These are phyloP conservation scores for Augochlorella aurata DNA, from an alignment of 2,888 invertebrate genomes.

Conservation along the genomic window DNA sequence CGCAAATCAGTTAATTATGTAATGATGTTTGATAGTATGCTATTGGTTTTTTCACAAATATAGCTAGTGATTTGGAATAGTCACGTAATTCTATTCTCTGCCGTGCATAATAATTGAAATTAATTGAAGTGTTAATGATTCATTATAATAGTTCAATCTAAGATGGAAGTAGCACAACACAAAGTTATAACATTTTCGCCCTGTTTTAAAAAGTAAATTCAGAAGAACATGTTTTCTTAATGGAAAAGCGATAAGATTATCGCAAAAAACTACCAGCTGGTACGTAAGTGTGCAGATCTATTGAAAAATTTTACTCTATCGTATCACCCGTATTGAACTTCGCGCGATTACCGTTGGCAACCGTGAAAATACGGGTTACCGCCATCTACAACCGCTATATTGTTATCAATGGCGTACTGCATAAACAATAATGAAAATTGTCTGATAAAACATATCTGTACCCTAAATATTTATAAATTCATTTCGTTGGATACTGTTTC, in stretches of 20 bases:
- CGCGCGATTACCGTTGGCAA: slow-evolving; percentile 13
- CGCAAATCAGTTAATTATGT: not conserved
- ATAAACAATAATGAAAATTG: not conserved
- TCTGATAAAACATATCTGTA: not conserved
- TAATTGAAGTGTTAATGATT: not conserved
- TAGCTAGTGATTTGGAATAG: not conserved
- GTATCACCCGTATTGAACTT: slow-evolving; percentile 34
- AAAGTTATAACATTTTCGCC: no score
- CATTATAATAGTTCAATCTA: not conserved
- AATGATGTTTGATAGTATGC: not conserved
- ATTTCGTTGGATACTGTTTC: not conserved
- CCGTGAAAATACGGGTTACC: slow-evolving; percentile 33
- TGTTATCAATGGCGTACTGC: not conserved
- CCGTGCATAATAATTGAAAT: not conserved
- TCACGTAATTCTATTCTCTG: not conserved
- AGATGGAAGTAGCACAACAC: not conserved
- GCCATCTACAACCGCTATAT: not conserved
- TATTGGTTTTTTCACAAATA: not conserved
- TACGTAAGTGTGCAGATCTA: not conserved
- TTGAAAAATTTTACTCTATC: slow-evolving; percentile 27
- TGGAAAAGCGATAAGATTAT: slow-evolving; percentile 1
- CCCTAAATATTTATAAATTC: not conserved
- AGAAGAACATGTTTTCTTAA: not conserved
- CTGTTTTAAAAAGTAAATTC: no score
- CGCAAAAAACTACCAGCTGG: not conserved